These are phyloP conservation scores for Rhegmatorhina hoffmannsi DNA, from an alignment of 2,113 vertebrate genomes.

Conservation along the genomic window DNA sequence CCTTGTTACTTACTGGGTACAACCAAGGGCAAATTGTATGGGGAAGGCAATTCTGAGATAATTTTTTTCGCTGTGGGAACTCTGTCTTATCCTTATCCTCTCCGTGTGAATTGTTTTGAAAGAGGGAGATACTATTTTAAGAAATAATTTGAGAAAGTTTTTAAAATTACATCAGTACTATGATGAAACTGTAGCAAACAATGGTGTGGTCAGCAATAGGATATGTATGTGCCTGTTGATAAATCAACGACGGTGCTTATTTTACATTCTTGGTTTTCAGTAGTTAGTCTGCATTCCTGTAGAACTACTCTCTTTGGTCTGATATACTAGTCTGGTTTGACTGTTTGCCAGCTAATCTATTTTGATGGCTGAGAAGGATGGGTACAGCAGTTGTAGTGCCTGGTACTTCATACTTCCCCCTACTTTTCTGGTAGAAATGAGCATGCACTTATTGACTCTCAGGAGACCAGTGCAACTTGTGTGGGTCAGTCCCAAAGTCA, in stretches of 20 bases:
- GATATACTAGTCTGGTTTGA: not conserved
- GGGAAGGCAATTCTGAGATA: not conserved
- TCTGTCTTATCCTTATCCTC: not conserved
- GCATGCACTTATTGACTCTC: rapidly evolving
- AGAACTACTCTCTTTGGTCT: not conserved
- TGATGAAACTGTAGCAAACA: not conserved
- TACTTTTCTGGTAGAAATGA: not conserved
- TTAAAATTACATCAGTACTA: not conserved
- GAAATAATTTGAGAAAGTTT: not conserved
- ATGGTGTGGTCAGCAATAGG: not conserved
- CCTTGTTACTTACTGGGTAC: not conserved
- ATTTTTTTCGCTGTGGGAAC: not conserved
- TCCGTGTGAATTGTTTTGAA: not conserved
- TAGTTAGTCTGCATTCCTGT: not conserved
- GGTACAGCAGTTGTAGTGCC: not conserved
- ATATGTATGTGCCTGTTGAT: not conserved
- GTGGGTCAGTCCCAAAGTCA: not conserved
- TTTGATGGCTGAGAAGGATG: not conserved
- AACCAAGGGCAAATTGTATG: not conserved
- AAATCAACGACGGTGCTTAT: not conserved
- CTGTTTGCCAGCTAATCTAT: not conserved
- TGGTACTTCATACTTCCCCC: not conserved
- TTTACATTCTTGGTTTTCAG: not conserved
- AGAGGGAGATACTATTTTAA: not conserved
- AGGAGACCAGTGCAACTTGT: not conserved